Evolutionary conservation across 2,797 vertebrate species (phyloP).

Genomic region (Microchirus variegatus): DNA sequence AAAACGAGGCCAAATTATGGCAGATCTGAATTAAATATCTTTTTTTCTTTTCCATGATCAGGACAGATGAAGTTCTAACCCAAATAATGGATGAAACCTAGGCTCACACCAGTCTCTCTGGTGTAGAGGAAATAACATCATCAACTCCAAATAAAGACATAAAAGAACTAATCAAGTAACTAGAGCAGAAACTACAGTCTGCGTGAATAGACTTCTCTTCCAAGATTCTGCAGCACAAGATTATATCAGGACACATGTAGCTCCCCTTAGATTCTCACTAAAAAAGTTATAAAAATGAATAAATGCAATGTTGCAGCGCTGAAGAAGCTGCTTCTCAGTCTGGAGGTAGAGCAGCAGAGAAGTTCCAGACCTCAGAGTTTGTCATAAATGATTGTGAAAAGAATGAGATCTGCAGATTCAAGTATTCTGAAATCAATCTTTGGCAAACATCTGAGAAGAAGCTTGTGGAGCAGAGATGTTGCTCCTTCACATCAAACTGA

Average conservation of each 20-base stretch:
- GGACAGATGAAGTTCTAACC: constrained; percentile 29
- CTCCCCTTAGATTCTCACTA: neutral
- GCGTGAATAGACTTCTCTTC: no score
- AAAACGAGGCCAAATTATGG: constrained; percentile 19
- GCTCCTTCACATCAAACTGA: no score
- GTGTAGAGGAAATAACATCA: neutral
- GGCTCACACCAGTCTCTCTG: constrained; percentile 25
- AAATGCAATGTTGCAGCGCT: neutral
- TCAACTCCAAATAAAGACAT: neutral
- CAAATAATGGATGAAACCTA: constrained; percentile 57
- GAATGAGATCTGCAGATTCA: no score
- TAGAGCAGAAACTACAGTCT: neutral
- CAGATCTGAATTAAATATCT: constrained; percentile 1
- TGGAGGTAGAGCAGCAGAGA: neutral
- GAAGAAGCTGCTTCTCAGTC: neutral
- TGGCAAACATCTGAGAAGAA: neutral
- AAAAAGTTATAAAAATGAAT: neutral
- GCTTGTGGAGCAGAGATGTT: no score
- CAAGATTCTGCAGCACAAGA: neutral
- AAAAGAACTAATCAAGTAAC: neutral
- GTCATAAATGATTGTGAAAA: no score
- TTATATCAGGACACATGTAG: neutral
- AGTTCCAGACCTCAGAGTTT: no score
- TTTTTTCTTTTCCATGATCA: neutral
- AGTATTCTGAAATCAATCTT: no score